These are phyloP conservation scores for Paragorgia papillata DNA, from an alignment of 92 coral and sea anemone genomes.

Conservation along the genomic window DNA sequence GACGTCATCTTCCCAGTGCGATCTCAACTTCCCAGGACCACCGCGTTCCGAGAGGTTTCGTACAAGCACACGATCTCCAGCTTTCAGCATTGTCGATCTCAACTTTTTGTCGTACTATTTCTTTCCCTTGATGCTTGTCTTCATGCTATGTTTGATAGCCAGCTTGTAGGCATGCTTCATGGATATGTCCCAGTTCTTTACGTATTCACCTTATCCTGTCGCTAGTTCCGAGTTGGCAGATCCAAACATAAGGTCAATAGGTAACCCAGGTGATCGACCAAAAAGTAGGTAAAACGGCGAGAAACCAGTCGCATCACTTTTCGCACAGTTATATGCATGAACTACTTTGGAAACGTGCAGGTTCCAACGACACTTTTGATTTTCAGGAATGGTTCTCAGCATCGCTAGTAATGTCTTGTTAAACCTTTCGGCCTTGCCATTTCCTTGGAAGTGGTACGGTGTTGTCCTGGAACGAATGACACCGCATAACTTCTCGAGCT, in stretches of 20 bases:
- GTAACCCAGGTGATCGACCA: conserved; percentile 49
- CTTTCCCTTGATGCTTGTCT: background rate
- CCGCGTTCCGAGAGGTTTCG: conserved; percentile 5
- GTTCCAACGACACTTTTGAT: conserved; percentile 43
- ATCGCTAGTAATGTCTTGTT: conserved; percentile 7
- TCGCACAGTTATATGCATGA: conserved; percentile 59
- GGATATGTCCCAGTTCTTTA: conserved; percentile 14
- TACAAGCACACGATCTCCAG: conserved; percentile 20
- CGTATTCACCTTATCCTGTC: conserved; percentile 1
- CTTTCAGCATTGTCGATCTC: background rate
- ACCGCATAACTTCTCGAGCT: conserved; percentile 9
- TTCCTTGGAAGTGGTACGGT: conserved; percentile 14
- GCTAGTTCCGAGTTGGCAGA: background rate
- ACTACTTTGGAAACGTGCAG: conserved; percentile 44
- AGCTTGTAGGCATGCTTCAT: conserved; percentile 33
- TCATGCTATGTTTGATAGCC: conserved; percentile 3
- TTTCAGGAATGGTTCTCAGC: too few relatives aligned
- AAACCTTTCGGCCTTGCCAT: conserved; percentile 20
- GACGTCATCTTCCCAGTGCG: conserved; percentile 11
- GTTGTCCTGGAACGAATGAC: too few relatives aligned
- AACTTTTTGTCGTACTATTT: background rate
- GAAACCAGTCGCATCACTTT: conserved; percentile 45
- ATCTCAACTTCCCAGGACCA: conserved; percentile 17
- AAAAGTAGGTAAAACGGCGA: conserved; percentile 52
- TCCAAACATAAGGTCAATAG: conserved; percentile 48